Conservation (phyloP, 2,888 invertebrate genomes). For the Trissonchulus latispiculum region DNA sequence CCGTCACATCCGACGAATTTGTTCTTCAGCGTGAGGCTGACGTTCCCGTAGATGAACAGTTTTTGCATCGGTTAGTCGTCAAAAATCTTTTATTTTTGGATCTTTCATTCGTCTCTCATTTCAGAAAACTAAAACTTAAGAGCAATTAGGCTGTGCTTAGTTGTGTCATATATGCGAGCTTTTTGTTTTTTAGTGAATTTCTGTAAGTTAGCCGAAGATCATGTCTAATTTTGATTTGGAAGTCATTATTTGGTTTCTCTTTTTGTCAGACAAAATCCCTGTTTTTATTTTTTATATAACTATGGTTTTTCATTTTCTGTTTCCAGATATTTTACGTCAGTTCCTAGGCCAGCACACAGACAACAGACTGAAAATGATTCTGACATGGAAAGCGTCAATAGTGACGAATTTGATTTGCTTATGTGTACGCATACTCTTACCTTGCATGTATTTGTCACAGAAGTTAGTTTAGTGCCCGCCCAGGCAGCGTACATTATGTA, state of each 20-base stretch:
- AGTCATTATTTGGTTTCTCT: neutral
- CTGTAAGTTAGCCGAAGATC: too few species aligned
- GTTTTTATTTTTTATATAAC: too few species aligned
- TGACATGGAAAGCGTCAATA: slow-evolving; percentile 19
- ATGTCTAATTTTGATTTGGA: neutral
- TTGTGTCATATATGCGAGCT: too few species aligned
- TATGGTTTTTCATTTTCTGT: neutral
- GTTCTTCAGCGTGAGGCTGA: slow-evolving; percentile 39
- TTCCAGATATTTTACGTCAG: neutral
- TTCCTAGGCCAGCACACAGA: slow-evolving; percentile 25
- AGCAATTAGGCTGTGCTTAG: too few species aligned
- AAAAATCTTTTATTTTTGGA: neutral
- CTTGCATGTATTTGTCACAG: too few species aligned
- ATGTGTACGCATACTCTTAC: slow-evolving; percentile 14
- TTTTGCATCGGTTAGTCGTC: slow-evolving; percentile 59
- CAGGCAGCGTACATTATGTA: neutral
- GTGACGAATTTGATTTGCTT: slow-evolving; percentile 21
- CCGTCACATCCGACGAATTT: slow-evolving; percentile 25
- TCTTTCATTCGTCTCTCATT: neutral
- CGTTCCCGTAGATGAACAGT: slow-evolving; percentile 82
- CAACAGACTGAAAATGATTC: slow-evolving; percentile 37
- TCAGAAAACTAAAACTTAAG: too few species aligned
- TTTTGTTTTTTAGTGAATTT: too few species aligned
- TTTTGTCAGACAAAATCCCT: neutral
- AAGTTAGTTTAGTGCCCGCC: too few species aligned